Base-by-base conservation (phyloP, 2,888 invertebrate genomes). In the Tortrix viridana region DNA sequence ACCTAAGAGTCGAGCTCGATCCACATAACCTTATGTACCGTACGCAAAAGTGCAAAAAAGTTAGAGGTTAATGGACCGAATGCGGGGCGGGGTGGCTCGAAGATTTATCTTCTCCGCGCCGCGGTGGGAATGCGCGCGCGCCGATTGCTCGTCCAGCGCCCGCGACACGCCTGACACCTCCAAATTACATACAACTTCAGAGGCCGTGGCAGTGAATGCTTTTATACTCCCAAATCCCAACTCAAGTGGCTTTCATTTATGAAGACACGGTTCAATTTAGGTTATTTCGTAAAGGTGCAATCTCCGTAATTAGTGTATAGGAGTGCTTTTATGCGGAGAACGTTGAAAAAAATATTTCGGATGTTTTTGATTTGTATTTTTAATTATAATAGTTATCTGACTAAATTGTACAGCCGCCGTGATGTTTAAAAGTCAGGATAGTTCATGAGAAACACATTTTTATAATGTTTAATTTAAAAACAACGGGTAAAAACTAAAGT, bases 61-160 rank as follows among this genome's bases (percentile, higher is more conserved):
- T 69, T 71, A 60, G 53, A 56, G 69, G 67, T 80, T 86, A 87
- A 87, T 87, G 85, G 82, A 82, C 74, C 76, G 78, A 69, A 71
- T 71, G 71, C 72, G 75, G 78, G 88, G 87, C 84, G 85, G 81
- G 80, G 84, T 78, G 75, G 72, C 71, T 66, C 67, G 72, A 82
- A 88, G 89, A 90, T 91, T 91, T 91, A 91, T 91, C 84, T 88
- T 80, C 85, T 86, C 79, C 83, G 85, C 86, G 73, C 77, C 32
- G 32, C 32, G 84, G 82, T 87, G 89, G 84, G 89, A 88, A 88
- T 80, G 77, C 64, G 65, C 73, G 74, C 75, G 73, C 74, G 62
- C 63, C 3, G 3, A 2, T 12, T 3, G 4, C 12, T 12, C 12
- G 3, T 32, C 12, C 32, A 32, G 32, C 3, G 32, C 32, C 32